These are phyloP conservation scores for Spilogale gracilis DNA, from an alignment of 2,113 vertebrate genomes.

Conservation along the genomic window DNA sequence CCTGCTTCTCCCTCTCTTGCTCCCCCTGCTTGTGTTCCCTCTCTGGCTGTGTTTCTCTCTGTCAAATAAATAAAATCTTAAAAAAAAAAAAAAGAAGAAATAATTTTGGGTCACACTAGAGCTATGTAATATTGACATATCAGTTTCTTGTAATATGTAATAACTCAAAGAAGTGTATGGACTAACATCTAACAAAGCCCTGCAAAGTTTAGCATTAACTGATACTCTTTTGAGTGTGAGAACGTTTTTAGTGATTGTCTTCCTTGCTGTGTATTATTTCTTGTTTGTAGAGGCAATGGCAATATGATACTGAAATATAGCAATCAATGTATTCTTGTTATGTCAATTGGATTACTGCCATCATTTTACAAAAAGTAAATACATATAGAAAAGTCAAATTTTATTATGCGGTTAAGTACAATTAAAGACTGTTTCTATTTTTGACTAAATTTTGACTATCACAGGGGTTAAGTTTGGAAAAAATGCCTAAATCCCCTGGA, in stretches of 20 bases:
- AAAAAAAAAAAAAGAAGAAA: no score
- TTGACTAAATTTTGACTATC: not conserved
- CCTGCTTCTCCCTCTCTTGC: no score
- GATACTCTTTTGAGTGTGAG: not conserved
- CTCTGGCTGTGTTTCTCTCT: no score
- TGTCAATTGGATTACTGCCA: not conserved
- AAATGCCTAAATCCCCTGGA: not conserved
- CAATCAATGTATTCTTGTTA: not conserved
- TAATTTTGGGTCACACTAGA: not conserved
- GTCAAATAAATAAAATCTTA: no score
- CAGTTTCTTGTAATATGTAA: not conserved
- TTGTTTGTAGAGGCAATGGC: constrained; percentile 13
- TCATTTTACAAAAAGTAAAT: not conserved
- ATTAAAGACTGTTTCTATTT: not conserved
- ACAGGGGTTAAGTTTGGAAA: not conserved
- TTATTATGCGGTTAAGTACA: not conserved
- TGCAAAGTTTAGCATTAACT: not conserved
- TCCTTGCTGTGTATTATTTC: not conserved
- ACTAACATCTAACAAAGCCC: not conserved
- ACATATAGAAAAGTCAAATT: not conserved
- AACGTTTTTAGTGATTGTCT: constrained; percentile 15
- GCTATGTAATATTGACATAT: not conserved
- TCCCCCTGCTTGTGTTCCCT: no score
- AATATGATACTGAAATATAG: not conserved
- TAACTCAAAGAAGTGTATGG: not conserved